phyloP scores from a whole-genome alignment of 2,113 vertebrate species.

The Gila orcuttii region DNA sequence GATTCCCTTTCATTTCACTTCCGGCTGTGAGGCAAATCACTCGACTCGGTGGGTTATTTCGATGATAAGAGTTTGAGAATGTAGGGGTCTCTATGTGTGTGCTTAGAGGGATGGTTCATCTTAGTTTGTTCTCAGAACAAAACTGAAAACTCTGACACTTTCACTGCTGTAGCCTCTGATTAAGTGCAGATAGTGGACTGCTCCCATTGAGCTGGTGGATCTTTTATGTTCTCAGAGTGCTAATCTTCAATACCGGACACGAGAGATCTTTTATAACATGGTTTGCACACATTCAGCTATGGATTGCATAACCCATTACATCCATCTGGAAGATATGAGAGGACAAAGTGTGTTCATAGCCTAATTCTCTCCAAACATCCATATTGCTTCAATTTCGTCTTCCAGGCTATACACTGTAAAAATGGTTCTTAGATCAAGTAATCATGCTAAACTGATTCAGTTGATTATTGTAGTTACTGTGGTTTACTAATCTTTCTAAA shows the following conservation, averaged over 20 bases:
- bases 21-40: constrained; percentile 45
- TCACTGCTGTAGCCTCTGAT: constrained; percentile 19
- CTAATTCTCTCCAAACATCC: background rate
- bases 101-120: background rate
- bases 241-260: constrained; percentile 33
- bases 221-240: constrained; percentile 17
- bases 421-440: background rate
- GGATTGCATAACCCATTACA: constrained; percentile 14
- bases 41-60: constrained; percentile 29
- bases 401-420: background rate
- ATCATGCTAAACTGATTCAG: background rate
- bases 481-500: background rate
- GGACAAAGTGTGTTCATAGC: background rate
- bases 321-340: constrained; percentile 5
- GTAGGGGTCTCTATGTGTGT: constrained; percentile 20
- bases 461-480: background rate
- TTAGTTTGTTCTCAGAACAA: constrained; percentile 20
- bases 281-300: constrained; percentile 3
- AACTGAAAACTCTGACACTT: constrained; percentile 36
- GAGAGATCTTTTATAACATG: constrained; percentile 24
- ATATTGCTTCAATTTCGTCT: background rate
- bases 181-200: constrained; percentile 14
- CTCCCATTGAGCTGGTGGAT: constrained; percentile 17
- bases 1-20: constrained; percentile 40
- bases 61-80: constrained; percentile 28